Conservation (phyloP, 2,888 invertebrate genomes). For the Drosophila pseudotakahashii region DNA sequence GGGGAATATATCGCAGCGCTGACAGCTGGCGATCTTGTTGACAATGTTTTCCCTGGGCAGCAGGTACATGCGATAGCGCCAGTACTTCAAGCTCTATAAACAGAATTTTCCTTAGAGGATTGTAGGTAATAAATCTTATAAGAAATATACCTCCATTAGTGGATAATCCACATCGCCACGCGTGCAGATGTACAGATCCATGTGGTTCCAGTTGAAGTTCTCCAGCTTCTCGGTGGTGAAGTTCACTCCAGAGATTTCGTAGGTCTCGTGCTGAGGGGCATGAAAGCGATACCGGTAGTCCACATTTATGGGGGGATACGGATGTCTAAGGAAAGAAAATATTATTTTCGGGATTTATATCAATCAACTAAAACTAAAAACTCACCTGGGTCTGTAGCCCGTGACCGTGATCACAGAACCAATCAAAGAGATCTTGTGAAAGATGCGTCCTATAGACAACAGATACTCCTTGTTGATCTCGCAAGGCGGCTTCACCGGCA, state of each 20-base stretch:
- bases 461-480: constrained; percentile 90
- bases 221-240: constrained; percentile 97
- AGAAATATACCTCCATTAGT: constrained; percentile 90
- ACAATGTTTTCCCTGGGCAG: constrained; percentile 92
- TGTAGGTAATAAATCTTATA: no score
- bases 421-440: constrained; percentile 94
- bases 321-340: constrained; percentile 88
- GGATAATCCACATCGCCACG: constrained; percentile 96
- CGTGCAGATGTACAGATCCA: constrained; percentile 98
- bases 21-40: constrained; percentile 90
- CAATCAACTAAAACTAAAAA: accelerated
- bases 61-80: constrained; percentile 95
- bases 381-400: constrained; percentile 94
- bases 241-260: constrained; percentile 97
- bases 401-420: constrained; percentile 97
- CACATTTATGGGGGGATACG: constrained; percentile 96
- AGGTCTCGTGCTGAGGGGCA: constrained; percentile 95
- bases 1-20: constrained; percentile 93
- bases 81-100: constrained; percentile 91
- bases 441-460: constrained; percentile 96
- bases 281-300: constrained; percentile 96
- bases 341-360: neutral
- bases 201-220: constrained; percentile 98
- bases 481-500: constrained; percentile 82
- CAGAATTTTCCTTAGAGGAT: neutral